Base-by-base conservation (phyloP, 2,797 vertebrate species). In the Clarias pachynema region DNA sequence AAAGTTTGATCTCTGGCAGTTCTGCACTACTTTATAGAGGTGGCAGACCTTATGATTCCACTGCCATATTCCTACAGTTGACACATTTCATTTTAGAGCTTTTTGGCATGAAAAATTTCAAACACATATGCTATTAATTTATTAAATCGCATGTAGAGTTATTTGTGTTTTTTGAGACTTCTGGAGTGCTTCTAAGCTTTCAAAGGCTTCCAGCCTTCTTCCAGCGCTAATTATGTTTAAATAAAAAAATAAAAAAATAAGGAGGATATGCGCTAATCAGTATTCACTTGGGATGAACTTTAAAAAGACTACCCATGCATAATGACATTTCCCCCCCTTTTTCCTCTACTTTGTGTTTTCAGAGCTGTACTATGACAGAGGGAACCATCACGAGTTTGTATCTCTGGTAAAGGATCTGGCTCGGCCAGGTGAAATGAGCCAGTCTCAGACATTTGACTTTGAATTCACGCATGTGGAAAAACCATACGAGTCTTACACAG, bases 391-490 rank as follows among this genome's bases (percentile, higher is more conserved):
- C 6, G 98, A 99, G 91, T 99, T 99, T 37, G 98, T 99, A 82
- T 99, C 98, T 26, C 92, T 99, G 92, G 98, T 99, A 86, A 99
- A 99, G 92, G 98, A 99, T 90, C 93, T 99, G 84, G 98, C 98
- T 14, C 94, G 98, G 80, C 98, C 98, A 0, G 98, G 98, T 12
- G 98, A 99, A 84, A 97, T 99, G 88, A 97, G 97, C 82, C 98
- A 99, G 4, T 99, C 98, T 0, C 98, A 99, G 93, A 98, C 97
- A 2, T 99, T 99, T 68, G 98, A 99, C 95, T 99, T 99, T 1
- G 98, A 99, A 91, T 99, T 99, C 94, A 99, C 97, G 0, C 98
- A 99, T 0, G 98, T 99, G 91, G 98, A 99, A 89, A 99, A 99
- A 92, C 98, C 98, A 0, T 99, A 99, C 0, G 98, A 99, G 89